Evolutionary conservation across 2,888 invertebrate genomes (phyloP).

Genomic region (Diarsia brunnea): DNA sequence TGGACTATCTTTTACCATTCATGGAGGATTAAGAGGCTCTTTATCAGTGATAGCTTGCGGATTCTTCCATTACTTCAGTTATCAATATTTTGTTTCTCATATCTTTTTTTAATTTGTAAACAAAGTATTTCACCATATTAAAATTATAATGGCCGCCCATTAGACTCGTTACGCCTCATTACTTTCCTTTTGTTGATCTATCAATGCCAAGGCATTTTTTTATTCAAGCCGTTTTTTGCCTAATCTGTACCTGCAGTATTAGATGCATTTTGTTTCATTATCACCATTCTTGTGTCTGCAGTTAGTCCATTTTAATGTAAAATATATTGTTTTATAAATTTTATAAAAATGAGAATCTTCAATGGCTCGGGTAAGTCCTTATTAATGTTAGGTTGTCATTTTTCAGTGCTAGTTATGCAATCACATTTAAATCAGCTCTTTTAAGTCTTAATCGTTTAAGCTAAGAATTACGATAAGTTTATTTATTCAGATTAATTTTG

Average conservation of each 20-base stretch:
- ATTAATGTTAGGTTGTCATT: neutral
- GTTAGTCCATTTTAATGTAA: constrained; percentile 19
- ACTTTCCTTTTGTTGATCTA: constrained; percentile 35
- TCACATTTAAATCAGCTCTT: neutral
- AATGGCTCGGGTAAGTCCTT: constrained; percentile 64
- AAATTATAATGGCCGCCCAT: constrained; percentile 12
- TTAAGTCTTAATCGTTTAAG: too few species aligned
- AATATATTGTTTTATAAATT: constrained; percentile 6
- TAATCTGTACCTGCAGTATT: neutral
- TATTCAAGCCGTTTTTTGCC: constrained; percentile 18
- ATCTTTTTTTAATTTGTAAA: neutral
- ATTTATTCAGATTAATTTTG: neutral
- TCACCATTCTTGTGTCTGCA: constrained; percentile 5
- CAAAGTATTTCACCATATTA: neutral
- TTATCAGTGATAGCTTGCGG: neutral
- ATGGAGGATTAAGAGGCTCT: neutral
- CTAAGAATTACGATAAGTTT: neutral
- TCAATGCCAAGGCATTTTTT: constrained; percentile 67
- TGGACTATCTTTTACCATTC: too few species aligned
- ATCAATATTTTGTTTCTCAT: neutral
- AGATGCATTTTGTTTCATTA: constrained; percentile 46
- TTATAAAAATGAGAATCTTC: constrained; percentile 68
- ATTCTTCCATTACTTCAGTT: neutral
- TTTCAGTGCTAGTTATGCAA: neutral
- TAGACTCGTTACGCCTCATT: constrained; percentile 57